Conservation (phyloP, 2,888 invertebrate species). For the Salticus scenicus region DNA sequence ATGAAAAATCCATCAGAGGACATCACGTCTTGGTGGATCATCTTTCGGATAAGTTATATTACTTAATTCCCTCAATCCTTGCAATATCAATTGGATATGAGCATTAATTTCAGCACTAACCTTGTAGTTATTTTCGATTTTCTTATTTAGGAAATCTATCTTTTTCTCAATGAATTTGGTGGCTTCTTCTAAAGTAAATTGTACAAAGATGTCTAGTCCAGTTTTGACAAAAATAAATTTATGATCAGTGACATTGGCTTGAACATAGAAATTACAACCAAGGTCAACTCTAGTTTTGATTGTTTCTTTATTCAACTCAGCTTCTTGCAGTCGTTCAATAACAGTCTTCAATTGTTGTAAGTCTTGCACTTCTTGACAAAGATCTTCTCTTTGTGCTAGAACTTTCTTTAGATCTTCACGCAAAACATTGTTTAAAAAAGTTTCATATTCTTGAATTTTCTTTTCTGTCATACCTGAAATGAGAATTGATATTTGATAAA, state of each 20-base stretch:
- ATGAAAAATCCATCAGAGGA: constrained; percentile 33
- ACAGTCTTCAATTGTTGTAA: constrained; percentile 84
- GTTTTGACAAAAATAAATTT: constrained; percentile 83
- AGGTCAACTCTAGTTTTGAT: constrained; percentile 85
- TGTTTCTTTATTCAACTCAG: constrained; percentile 78
- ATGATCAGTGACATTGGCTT: constrained; percentile 83
- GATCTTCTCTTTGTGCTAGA: constrained; percentile 79
- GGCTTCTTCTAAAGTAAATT: constrained; percentile 84
- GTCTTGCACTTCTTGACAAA: constrained; percentile 84
- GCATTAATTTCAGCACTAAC: constrained; percentile 71
- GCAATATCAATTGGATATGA: constrained; percentile 70
- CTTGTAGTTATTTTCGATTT: constrained; percentile 81
- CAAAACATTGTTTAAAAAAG: constrained; percentile 86
- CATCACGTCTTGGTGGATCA: constrained; percentile 37
- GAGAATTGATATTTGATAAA: too few relatives aligned
- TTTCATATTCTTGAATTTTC: constrained; percentile 80
- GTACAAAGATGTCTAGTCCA: constrained; percentile 85
- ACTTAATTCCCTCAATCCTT: constrained; percentile 61
- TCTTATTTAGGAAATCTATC: constrained; percentile 81
- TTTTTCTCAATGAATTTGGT: constrained; percentile 83
- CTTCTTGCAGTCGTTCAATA: constrained; percentile 80
- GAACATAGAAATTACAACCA: constrained; percentile 89
- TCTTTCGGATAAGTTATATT: constrained; percentile 37
- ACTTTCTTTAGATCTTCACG: constrained; percentile 82
- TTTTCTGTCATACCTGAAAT: constrained; percentile 70